Evolutionary conservation across 2,797 vertebrate species (phyloP).

Genomic region (Phataginus tricuspis): DNA sequence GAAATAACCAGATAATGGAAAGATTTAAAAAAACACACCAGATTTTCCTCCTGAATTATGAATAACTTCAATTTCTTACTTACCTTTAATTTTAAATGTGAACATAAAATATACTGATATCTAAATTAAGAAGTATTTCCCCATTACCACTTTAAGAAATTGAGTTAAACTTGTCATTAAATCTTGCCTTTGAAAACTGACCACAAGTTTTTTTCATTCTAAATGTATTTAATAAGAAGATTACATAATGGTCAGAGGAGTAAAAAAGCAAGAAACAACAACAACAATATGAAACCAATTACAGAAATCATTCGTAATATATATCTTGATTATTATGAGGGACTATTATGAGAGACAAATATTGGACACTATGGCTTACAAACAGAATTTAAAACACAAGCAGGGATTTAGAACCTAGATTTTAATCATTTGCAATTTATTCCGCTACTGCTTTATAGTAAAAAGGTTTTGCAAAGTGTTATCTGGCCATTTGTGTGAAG

Average conservation of each 20-base stretch:
- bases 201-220: not conserved
- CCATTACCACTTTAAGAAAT: conserved; percentile 31
- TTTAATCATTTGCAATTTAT: conserved; percentile 8
- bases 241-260: not conserved
- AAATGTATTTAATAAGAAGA: not conserved
- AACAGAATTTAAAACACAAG: not conserved
- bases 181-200: conserved; percentile 46
- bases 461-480: not conserved
- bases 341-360: not conserved
- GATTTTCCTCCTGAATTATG: not conserved
- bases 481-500: not conserved
- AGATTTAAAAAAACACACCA: not conserved
- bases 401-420: not conserved
- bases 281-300: not conserved
- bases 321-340: not conserved
- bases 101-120: conserved; percentile 45
- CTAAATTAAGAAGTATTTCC: conserved; percentile 38
- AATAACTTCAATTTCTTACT: not conserved
- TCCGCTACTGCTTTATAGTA: not conserved
- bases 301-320: not conserved
- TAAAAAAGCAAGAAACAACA: not conserved
- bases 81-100: conserved; percentile 13
- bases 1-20: conserved; percentile 48
- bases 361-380: not conserved
- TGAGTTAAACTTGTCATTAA: conserved; percentile 25